Base-by-base conservation (phyloP, 2,797 vertebrate species). In the Ctenopoma kingsleyae region DNA sequence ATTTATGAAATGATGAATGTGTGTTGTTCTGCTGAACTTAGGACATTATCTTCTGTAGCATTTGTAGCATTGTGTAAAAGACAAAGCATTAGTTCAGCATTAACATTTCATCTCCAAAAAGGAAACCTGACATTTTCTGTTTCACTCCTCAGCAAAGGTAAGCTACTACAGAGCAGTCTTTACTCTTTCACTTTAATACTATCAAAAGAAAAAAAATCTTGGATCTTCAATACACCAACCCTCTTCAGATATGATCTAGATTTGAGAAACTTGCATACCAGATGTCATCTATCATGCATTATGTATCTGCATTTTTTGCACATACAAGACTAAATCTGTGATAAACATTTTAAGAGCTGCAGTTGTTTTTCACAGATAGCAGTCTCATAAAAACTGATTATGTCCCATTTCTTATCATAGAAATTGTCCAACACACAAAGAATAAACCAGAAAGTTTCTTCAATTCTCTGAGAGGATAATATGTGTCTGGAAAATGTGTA, bases 81-180 rank as follows among this genome's bases (percentile, higher is more conserved):
- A 20, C 7, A 43, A 12, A 20, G 13, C 5, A 58, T 3, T 22
- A 22, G 25, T 63, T 64, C 57, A 25, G 48, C 12, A 20, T 3
- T 41, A 23, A 77, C 19, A 60, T 81, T 43, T 71, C 19, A 67
- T 62, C 25, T 65, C 59, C 44, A 8, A 22, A 46, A 66, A 20
- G 53, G 50, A 41, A 82, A 71, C 35, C 41, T 54, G 15, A 44
- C 59, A 62, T 76, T 68, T 69, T 76, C 23, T 40, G 49, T 76
- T 68, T 67, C n/a, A 38, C 47, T 52, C 32, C 17, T 8, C 23
- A n/a, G 59, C 43, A 67, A 71, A 3, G 81, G 81, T 76, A 82
- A 72, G 68, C 71, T 85, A 80, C 82, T 76, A 72, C 80, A 17
- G 66, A 71, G 69, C 78, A 80, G 56, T 82, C 41, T 9, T 43